phyloP scores from a whole-genome alignment of 2,113 vertebrate species.

The Plestiodon gilberti region DNA sequence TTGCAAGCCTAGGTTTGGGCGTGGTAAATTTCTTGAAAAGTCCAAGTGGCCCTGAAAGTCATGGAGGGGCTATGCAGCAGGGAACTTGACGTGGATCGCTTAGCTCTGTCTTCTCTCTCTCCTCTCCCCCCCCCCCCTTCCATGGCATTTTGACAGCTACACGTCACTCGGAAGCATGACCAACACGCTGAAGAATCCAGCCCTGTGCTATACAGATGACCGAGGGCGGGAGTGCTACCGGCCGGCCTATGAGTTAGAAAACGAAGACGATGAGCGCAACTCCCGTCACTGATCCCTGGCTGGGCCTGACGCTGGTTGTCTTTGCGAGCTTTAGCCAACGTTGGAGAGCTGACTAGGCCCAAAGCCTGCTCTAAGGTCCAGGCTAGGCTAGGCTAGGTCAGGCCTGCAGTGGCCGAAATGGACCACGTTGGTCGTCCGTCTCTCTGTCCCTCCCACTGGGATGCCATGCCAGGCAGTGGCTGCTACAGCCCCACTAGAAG shows the following conservation, averaged over 20 bases:
- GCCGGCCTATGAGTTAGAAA: constrained; percentile 88
- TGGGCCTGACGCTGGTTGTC: background rate
- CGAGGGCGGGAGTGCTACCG: constrained; percentile 80
- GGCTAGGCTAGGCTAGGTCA: too few species aligned
- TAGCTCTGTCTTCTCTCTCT: background rate
- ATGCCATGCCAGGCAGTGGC: background rate
- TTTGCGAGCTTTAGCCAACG: background rate
- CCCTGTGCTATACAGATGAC: constrained; percentile 77
- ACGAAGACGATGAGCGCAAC: constrained; percentile 90
- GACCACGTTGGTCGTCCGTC: accelerated
- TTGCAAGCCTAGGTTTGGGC: too few species aligned
- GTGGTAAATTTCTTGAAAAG: too few species aligned
- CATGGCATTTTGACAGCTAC: constrained; percentile 81
- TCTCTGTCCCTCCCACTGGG: background rate
- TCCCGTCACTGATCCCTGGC: constrained; percentile 79
- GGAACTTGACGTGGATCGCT: background rate
- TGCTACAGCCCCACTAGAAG: background rate
- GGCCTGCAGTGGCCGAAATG: background rate
- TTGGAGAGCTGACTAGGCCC: background rate
- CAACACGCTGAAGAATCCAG: constrained; percentile 86
- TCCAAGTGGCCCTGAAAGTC: too few species aligned
- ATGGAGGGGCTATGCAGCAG: too few species aligned
- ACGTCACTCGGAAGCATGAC: constrained; percentile 91
- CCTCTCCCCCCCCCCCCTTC: background rate
- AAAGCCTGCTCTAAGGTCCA: background rate